A percentile compares a stretch with the other conserved stretches of the same genome.
phyloP scores from a whole-genome alignment of 2,797 vertebrate species.

The Hippocampus kuda region DNA sequence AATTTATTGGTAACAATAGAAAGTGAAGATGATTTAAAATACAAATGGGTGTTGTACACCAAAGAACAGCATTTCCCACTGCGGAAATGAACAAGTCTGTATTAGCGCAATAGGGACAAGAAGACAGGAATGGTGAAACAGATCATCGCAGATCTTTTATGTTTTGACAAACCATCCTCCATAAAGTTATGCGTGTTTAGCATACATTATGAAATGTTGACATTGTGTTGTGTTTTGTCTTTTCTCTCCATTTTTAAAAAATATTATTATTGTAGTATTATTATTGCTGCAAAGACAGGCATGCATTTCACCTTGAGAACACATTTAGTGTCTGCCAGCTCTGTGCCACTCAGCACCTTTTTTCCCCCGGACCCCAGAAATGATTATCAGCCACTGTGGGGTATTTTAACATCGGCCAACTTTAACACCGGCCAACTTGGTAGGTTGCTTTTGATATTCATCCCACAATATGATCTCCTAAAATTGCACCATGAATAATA shows the following conservation, averaged over 20 bases:
- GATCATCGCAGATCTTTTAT: background rate
- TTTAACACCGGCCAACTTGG: constrained; percentile 55
- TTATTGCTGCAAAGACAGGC: constrained; percentile 48
- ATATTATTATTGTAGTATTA: too few species aligned
- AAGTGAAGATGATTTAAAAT: background rate
- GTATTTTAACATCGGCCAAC: constrained; percentile 54
- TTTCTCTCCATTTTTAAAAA: constrained; percentile 22
- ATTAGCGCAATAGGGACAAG: too few species aligned
- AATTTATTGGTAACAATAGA: background rate
- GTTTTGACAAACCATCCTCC: background rate
- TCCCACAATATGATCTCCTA: constrained; percentile 22
- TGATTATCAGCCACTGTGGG: constrained; percentile 64
- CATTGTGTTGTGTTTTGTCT: constrained; percentile 6
- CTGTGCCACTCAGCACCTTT: constrained; percentile 59
- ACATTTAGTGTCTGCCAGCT: constrained; percentile 59
- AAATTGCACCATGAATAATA: constrained; percentile 5
- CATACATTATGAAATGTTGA: background rate
- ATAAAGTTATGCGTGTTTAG: background rate
- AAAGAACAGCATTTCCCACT: background rate
- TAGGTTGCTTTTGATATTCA: constrained; percentile 52
- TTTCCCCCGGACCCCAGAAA: constrained; percentile 46
- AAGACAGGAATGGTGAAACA: too few species aligned
- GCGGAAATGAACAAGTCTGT: background rate
- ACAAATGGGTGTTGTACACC: background rate
- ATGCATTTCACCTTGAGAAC: constrained; percentile 67